These are phyloP conservation scores for Drosophila aldrichi DNA, from an alignment of 2,888 invertebrate species.

Conservation along the genomic window DNA sequence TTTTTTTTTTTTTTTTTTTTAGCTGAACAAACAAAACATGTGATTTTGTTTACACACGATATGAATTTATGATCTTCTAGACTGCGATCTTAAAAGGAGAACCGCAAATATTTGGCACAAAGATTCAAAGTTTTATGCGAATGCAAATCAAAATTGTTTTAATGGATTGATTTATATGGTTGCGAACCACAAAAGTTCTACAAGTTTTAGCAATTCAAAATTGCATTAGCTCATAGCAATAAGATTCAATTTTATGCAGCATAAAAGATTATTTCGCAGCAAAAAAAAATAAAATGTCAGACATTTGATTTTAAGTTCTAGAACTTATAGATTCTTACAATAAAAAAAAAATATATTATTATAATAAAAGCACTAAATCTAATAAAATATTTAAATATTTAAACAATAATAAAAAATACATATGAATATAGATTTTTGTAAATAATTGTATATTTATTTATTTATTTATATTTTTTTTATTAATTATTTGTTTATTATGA, in stretches of 20 bases:
- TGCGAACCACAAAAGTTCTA: not conserved
- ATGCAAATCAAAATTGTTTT: constrained; percentile 10
- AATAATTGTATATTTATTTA: too few species aligned
- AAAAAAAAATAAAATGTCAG: not conserved
- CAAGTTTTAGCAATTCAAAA: not conserved
- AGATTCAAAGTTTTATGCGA: not conserved
- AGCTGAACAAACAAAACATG: constrained; percentile 1
- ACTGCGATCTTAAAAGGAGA: constrained; percentile 13
- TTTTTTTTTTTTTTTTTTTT: constrained; percentile 3
- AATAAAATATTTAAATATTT: too few species aligned
- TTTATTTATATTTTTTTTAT: too few species aligned
- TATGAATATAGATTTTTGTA: too few species aligned
- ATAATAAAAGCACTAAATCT: too few species aligned
- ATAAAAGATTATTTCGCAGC: not conserved
- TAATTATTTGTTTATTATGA: too few species aligned
- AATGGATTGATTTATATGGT: not conserved
- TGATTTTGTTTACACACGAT: not conserved
- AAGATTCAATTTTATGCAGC: not conserved
- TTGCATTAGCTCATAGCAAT: not conserved
- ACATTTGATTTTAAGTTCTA: not conserved
- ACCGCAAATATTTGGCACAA: constrained; percentile 3
- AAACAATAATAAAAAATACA: too few species aligned
- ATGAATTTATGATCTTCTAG: constrained; percentile 5
- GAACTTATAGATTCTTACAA: not conserved
- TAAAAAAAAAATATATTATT: not conserved